These are phyloP conservation scores for Iselma pallidipennis DNA, from an alignment of 2,888 invertebrate genomes.

Conservation along the genomic window DNA sequence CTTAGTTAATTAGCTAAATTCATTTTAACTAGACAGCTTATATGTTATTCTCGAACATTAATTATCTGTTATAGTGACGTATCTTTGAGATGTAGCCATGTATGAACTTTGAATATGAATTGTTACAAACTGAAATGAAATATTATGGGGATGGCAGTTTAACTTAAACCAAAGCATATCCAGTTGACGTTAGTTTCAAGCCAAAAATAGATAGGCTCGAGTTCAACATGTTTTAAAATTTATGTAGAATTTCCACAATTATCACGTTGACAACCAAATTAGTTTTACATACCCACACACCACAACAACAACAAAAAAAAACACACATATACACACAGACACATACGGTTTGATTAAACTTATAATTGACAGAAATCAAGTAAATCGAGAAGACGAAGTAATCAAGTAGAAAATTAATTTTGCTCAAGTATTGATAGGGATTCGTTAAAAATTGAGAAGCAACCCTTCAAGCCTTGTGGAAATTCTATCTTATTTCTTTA, in stretches of 20 bases:
- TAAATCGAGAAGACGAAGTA: not conserved
- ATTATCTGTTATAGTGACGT: not conserved
- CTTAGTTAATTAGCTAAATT: not conserved
- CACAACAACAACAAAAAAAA: too few species aligned
- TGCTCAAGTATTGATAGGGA: constrained; percentile 5
- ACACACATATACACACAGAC: too few species aligned
- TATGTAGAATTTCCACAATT: not conserved
- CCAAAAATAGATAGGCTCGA: not conserved
- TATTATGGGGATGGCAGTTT: not conserved
- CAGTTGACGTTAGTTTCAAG: not conserved
- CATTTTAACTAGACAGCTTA: not conserved
- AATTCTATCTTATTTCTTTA: too few species aligned
- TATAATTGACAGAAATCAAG: constrained; percentile 8
- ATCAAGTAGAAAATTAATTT: constrained; percentile 8
- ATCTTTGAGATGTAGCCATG: not conserved
- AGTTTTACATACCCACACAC: too few species aligned
- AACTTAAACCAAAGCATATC: too few species aligned
- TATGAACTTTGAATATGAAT: not conserved
- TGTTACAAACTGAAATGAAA: not conserved
- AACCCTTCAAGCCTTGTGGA: not conserved
- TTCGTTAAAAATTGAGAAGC: constrained; percentile 1
- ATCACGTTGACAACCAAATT: not conserved
- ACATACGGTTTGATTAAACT: constrained; percentile 2
- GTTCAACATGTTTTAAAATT: not conserved
- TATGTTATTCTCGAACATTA: not conserved